phyloP scores from a whole-genome alignment of 2,888 invertebrate genomes.

The Apoda limacodes region DNA sequence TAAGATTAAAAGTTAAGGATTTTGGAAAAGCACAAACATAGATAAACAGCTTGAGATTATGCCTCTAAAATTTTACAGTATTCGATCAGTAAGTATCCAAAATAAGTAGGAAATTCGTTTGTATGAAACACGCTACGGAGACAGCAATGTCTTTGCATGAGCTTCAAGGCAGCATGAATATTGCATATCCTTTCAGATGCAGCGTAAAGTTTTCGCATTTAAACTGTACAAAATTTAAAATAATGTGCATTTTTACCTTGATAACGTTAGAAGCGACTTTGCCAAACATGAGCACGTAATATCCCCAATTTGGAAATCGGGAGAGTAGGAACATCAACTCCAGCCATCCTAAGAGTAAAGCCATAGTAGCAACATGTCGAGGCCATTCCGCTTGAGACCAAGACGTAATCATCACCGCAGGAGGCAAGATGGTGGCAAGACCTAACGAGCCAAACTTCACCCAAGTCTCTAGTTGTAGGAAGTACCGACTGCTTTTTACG shows the following conservation, averaged over 20 bases:
- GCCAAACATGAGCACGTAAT: conserved; percentile 72
- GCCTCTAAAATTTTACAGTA: too few species aligned
- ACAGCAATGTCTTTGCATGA: too few species aligned
- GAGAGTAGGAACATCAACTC: conserved; percentile 70
- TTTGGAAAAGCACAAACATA: too few species aligned
- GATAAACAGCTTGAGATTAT: too few species aligned
- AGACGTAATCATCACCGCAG: conserved; percentile 31
- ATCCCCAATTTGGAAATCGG: conserved; percentile 68
- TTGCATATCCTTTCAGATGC: too few species aligned
- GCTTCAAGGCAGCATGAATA: too few species aligned
- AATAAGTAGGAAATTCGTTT: too few species aligned
- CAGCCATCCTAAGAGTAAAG: conserved; percentile 65
- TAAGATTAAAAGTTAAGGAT: too few species aligned
- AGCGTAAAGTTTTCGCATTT: neutral
- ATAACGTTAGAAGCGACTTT: conserved; percentile 68
- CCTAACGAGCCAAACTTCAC: conserved; percentile 62
- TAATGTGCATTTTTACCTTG: conserved; percentile 40
- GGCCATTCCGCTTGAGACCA: conserved; percentile 43
- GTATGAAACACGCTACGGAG: too few species aligned
- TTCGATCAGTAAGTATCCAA: too few species aligned
- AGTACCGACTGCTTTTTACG: conserved; percentile 57
- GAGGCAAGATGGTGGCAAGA: conserved; percentile 50
- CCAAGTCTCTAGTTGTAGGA: conserved; percentile 67
- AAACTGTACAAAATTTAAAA: conserved; percentile 1
- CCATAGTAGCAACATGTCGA: conserved; percentile 60